Base-by-base conservation (phyloP, 1,140 invertebrate genomes). In the Musca domestica region DNA sequence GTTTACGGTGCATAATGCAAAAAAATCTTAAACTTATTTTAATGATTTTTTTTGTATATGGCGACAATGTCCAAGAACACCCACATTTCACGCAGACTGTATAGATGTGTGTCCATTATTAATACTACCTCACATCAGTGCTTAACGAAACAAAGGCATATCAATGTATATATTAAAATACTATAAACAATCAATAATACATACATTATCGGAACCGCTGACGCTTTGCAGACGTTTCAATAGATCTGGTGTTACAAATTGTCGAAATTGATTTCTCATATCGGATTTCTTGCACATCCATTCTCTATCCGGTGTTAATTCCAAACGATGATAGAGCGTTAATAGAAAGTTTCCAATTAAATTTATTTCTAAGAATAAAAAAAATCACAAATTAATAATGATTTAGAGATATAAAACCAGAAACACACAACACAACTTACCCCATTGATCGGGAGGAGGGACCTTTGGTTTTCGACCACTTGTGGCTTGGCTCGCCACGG, bases 271-370 rank as follows among this genome's bases (percentile, higher is more conserved):
- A 14, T 17, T 15, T 4, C 74, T 70, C 68, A 76, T 15, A 15
- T 25, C 65, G 0, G 15, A 14, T 66, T 78, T 78, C 10, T 74
- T 72, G 64, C 76, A 72, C 20, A 66, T 71, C 77, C 77, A 78
- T 27, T 63, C 67, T 14, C 47, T 67, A 1, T 69, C 65, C 1
- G 74, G 74, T n/a, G 56, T 69, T 51, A 74, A 66, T 70, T 74
- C 65, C 51, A 77, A 71, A 2, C 52, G 66, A 1, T 71, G 68
- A 22, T 72, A 67, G 71, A 78, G 71, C 14, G 72, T 64, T n/a
- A 78, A 49, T 41, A 78, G 56, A 69, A 78, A 78, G n/a, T 23
- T 52, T 1, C 77, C 77, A 49, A 78, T 70, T 6, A 76, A 64
- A 51, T 78, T 74, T 9, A 75, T 74, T 47, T 78, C 77, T 78